Evolutionary conservation across 2,113 vertebrate genomes (phyloP).

Genomic region (Montifringilla adamsi): DNA sequence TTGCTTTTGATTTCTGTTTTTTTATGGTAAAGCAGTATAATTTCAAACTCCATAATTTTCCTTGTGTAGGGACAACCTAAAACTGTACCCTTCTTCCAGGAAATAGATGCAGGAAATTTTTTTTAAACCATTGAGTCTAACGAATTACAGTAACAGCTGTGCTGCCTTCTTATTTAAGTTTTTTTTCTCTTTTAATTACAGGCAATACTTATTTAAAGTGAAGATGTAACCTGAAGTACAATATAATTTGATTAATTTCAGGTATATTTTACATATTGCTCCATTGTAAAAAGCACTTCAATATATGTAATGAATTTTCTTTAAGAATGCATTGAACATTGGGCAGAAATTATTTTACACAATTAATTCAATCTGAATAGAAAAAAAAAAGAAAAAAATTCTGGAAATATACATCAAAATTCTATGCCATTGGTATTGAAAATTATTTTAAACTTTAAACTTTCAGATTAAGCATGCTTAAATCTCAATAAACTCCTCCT

Average conservation of each 20-base stretch:
- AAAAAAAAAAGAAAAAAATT: neutral
- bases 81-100: neutral
- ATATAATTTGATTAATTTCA: neutral
- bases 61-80: neutral
- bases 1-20: neutral
- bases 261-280: neutral
- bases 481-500: neutral
- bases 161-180: neutral
- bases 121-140: neutral
- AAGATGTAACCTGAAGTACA: neutral
- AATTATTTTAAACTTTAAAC: neutral
- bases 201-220: neutral
- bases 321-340: neutral
- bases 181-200: neutral
- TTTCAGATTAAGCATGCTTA: neutral
- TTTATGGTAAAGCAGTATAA: neutral
- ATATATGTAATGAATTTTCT: neutral
- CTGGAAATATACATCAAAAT: neutral
- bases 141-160: neutral
- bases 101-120: neutral
- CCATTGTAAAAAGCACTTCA: neutral
- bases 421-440: neutral
- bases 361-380: neutral
- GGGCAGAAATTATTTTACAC: neutral
- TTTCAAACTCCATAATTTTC: neutral